Evolutionary conservation across 1,140 invertebrate genomes (phyloP), one percentile per base, ranked within the genome.

Genomic region (Globodera rostochiensis): DNA sequence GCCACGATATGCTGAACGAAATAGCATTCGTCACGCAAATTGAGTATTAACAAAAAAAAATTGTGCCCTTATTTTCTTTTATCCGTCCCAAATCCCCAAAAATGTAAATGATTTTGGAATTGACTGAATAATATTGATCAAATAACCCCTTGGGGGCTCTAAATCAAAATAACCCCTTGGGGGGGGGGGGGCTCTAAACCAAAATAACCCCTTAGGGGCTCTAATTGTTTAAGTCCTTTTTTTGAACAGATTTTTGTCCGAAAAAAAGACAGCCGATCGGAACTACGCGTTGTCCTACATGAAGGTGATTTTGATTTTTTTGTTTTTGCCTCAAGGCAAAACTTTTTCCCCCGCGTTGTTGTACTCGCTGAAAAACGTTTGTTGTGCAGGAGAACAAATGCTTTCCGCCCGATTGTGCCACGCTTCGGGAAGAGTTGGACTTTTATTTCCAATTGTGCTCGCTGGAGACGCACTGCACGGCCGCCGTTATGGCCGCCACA

Each of bases 401-500:
- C 47, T 89, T 89, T 79, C 88, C 88, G 50, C 76, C 81, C 11
- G 86, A 80, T 21, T 86, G 83, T 11, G 73, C 82, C 49, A 66
- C 67, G 89, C 91, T 97, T 1, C 93, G 95, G 73, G 96, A 98
- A 90, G 94, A 94, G 82, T 94, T 98, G 93, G 97, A 98, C 88
- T 97, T 97, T 90, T 85, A 83, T 86, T 92, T 92, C 81, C 89
- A 97, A 95, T 94, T 96, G 87, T 98, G 96, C 91, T 94, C 96
- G 4, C 94, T 98, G 93, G 97, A 98, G 92, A 93, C 94, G 0
- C 97, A 94, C 82, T 96, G 95, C 90, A 96, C 94, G 1, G 94
- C 95, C 91, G 93, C 95, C 1, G 95, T 98, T 13, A 96, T 98
- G 91, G 96, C 95, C 3, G 94, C 95, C 0, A 98, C 96, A 0